phyloP scores from a whole-genome alignment of 2,888 invertebrate species.

The Hemithea aestivaria region DNA sequence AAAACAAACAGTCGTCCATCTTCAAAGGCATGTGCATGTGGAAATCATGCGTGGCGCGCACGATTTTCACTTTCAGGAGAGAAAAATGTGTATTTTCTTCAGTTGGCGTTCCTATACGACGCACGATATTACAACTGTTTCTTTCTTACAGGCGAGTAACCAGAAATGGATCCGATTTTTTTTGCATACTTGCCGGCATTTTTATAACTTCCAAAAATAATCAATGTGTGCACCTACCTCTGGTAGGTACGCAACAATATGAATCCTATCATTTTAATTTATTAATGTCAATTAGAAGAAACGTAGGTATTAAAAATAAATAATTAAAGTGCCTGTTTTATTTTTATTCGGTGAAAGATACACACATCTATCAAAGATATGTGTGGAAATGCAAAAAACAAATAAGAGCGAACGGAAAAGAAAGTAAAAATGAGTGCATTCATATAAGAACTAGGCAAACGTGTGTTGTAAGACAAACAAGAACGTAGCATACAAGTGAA shows the following conservation, averaged over 20 bases:
- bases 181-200: too few relatives aligned
- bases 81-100: conserved; percentile 22
- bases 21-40: conserved; percentile 40
- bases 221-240: too few relatives aligned
- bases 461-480: conserved; percentile 59
- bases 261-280: too few relatives aligned
- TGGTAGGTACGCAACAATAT: too few relatives aligned
- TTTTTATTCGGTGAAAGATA: conserved; percentile 36
- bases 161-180: too few relatives aligned
- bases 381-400: conserved; percentile 42
- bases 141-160: too few relatives aligned
- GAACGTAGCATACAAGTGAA: conserved; percentile 57
- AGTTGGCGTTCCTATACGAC: conserved; percentile 28
- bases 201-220: too few relatives aligned
- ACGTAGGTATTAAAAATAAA: not conserved
- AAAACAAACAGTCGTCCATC: conserved; percentile 36
- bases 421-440: conserved; percentile 77
- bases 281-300: not conserved
- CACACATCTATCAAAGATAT: conserved; percentile 22
- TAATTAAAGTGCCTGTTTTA: conserved; percentile 27
- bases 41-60: conserved; percentile 44
- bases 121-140: conserved; percentile 13
- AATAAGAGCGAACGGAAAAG: conserved; percentile 76
- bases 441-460: conserved; percentile 71
- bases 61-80: conserved; percentile 69